Evolutionary conservation across 2,113 vertebrate genomes (phyloP), one percentile per base, ranked within the genome.

Genomic region (Rhea americana): DNA sequence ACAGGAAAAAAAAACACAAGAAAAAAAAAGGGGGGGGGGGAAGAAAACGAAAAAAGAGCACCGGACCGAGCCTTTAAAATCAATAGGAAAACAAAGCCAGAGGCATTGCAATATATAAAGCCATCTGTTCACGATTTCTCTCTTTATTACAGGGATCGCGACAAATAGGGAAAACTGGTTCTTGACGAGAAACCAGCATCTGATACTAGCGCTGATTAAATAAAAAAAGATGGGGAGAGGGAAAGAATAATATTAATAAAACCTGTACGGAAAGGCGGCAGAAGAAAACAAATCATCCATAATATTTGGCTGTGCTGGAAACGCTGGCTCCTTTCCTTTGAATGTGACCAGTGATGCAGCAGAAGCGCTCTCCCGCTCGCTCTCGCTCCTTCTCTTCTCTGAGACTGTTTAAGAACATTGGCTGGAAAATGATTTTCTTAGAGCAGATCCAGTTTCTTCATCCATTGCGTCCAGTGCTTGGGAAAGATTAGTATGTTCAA

Each of bases 281-380:
- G 88, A 91, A 90, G 83, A 22, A 80, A 88, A 89, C 90, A 90
- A 94, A 90, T 84, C 95, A 97, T 97, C 97, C 96, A 92, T 83
- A 91, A 80, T 93, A 91, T 87, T 89, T 91, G 84, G 83, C 91
- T 70, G 77, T 68, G 87, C 91, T 90, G 83, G 79, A 93, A 79
- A 94, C 77, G 94, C 95, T 85, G 93, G 86, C 92, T 93, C 85
- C 91, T 53, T 94, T 94, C 94, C 93, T 89, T 51, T 79, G 96
- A 58, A 61, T 86, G 39, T 63, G 95, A 70, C 90, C 95, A 75
- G 96, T 94, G 95, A 96, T 96, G 94, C 96, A 92, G 94, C 94
- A 94, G 95, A 79, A 92, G 90, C 55, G 16, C 93, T 87, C 85
- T 82, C 91, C 71, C 67, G 71, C 93, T 90, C 79, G 65, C 82